Conservation (phyloP, 2,797 vertebrate genomes). For the Enteromius anoplus region DNA sequence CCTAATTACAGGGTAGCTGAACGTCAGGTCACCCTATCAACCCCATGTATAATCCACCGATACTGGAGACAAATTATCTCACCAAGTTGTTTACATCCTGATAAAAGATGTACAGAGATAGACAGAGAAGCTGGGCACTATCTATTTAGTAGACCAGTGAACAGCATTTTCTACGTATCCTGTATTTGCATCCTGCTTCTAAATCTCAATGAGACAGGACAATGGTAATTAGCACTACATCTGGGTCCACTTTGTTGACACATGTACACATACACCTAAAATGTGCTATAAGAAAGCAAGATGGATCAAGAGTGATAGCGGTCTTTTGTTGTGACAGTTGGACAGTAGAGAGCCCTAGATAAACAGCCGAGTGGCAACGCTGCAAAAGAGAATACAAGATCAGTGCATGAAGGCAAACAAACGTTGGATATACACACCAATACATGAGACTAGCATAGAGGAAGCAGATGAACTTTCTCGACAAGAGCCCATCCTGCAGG, state of each 20-base stretch:
- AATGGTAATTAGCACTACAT: constrained; percentile 45
- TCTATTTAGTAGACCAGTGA: neutral
- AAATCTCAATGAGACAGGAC: constrained; percentile 6
- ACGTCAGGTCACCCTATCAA: constrained; percentile 35
- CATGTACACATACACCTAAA: constrained; percentile 31
- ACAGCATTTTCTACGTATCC: neutral
- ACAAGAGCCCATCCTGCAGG: constrained; percentile 58
- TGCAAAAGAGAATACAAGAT: constrained; percentile 62
- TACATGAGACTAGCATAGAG: constrained; percentile 58
- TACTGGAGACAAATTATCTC: constrained; percentile 40
- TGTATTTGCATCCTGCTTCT: neutral
- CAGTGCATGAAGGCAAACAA: constrained; percentile 76
- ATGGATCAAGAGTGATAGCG: constrained; percentile 57
- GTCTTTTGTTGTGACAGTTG: constrained; percentile 78
- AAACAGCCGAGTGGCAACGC: constrained; percentile 66
- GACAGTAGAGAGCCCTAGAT: constrained; percentile 74
- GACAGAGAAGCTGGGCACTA: neutral
- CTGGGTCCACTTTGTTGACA: constrained; percentile 40
- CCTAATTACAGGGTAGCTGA: constrained; percentile 53
- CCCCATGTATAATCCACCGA: constrained; percentile 10
- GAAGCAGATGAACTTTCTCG: constrained; percentile 60
- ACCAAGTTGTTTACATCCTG: constrained; percentile 34
- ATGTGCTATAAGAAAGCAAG: constrained; percentile 42
- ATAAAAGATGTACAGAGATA: constrained; percentile 34
- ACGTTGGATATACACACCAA: constrained; percentile 49